Evolutionary conservation across 1,140 invertebrate genomes (phyloP).

Genomic region (Drosophila burlai): DNA sequence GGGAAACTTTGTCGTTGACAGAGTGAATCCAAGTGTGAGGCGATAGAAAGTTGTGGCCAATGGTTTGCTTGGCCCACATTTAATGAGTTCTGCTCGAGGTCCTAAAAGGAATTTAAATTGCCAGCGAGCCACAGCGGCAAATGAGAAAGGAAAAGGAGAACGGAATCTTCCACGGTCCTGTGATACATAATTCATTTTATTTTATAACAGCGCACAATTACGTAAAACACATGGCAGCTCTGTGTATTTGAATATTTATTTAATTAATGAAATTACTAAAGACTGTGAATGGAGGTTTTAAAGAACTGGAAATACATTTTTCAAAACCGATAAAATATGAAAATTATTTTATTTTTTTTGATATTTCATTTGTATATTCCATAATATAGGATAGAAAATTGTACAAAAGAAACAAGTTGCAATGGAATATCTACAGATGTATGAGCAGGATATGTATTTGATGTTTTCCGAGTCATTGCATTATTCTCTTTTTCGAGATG

Average conservation of each 20-base stretch:
- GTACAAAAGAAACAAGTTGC: too few relatives aligned
- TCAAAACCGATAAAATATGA: not conserved
- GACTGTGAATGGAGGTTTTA: not conserved
- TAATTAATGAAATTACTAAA: not conserved
- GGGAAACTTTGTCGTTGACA: conserved; percentile 33
- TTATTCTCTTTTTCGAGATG: conserved; percentile 3
- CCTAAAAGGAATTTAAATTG: conserved; percentile 34
- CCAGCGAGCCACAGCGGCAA: conserved; percentile 14
- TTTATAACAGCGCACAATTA: not conserved
- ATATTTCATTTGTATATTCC: not conserved
- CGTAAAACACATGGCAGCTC: not conserved
- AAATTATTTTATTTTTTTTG: too few relatives aligned
- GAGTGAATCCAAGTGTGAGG: conserved; percentile 44
- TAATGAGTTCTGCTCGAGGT: conserved; percentile 42
- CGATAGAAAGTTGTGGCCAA: conserved; percentile 44
- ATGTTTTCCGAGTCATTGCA: conserved; percentile 9
- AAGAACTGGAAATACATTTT: too few relatives aligned
- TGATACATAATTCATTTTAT: conserved; percentile 24
- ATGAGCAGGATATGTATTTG: not conserved
- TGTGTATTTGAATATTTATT: conserved; percentile 9
- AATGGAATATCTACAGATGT: too few relatives aligned
- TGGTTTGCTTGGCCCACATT: conserved; percentile 62
- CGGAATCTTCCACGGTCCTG: conserved; percentile 1
- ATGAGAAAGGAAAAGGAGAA: not conserved
- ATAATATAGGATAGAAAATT: too few relatives aligned